Evolutionary conservation across 2,113 vertebrate genomes (phyloP).

Genomic region (Athene noctua): DNA sequence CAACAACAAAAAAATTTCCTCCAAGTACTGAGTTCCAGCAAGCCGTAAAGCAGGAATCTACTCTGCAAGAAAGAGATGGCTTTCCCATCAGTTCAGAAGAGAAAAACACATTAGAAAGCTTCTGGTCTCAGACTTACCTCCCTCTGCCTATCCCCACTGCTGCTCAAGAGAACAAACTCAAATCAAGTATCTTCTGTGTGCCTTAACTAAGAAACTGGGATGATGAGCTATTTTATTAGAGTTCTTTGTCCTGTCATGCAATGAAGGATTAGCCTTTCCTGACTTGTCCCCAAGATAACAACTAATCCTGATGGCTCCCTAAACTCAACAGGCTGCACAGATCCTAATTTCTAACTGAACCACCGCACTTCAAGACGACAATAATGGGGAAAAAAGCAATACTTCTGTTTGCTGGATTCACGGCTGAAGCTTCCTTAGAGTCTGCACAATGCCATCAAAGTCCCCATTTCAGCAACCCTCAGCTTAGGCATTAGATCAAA

Average conservation of each 20-base stretch:
- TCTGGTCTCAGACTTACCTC: not conserved
- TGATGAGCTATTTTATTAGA: not conserved
- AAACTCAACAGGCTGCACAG: not conserved
- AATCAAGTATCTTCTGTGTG: not conserved
- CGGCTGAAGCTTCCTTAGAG: not conserved
- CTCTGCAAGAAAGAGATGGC: not conserved
- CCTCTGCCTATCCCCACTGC: not conserved
- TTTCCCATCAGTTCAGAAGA: not conserved
- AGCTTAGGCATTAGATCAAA: not conserved
- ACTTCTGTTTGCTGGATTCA: not conserved
- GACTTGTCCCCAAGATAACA: not conserved
- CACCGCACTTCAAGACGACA: not conserved
- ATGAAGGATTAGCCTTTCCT: constrained; percentile 32
- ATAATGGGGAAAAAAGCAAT: not conserved
- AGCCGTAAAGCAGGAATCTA: not conserved
- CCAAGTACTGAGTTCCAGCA: not conserved
- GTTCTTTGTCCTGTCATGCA: constrained; percentile 11
- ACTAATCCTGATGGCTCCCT: constrained; percentile 2
- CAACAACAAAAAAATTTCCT: not conserved
- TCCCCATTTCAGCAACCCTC: not conserved
- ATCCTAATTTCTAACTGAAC: not conserved
- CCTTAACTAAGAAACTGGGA: constrained; percentile 8
- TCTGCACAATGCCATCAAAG: not conserved
- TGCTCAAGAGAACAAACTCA: not conserved
- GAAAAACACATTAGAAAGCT: not conserved